Evolutionary conservation across 2,113 vertebrate species (phyloP).

Genomic region (Chaetodon trifascialis): DNA sequence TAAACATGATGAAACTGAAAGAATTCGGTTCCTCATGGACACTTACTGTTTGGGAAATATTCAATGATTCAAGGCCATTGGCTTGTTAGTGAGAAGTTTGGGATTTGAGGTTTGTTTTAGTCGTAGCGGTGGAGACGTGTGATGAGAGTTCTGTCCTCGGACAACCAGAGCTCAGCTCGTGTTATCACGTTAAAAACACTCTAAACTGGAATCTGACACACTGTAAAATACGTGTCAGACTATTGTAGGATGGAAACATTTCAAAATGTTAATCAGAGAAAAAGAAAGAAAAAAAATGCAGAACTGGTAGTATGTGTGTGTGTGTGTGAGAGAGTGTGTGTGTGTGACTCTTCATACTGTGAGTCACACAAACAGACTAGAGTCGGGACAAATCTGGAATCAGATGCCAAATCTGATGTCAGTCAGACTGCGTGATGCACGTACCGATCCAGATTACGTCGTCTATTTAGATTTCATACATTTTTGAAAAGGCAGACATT

Average conservation of each 20-base stretch:
- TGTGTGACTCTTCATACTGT: neutral
- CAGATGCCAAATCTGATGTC: too few relatives aligned
- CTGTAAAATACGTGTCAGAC: neutral
- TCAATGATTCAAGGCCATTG: neutral
- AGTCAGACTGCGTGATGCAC: too few relatives aligned
- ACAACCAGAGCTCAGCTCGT: neutral
- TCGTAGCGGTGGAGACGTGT: neutral
- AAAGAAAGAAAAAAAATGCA: neutral
- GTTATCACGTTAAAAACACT: conserved; percentile 3
- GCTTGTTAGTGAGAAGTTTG: conserved; percentile 28
- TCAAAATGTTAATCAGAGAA: conserved; percentile 19
- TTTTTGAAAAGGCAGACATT: too few relatives aligned
- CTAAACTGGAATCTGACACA: neutral
- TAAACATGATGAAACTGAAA: conserved; percentile 32
- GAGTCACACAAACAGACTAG: conserved; percentile 19
- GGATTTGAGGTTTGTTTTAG: conserved; percentile 23
- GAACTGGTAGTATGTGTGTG: conserved; percentile 39
- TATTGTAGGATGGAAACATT: conserved; percentile 30
- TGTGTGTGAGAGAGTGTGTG: conserved; percentile 24
- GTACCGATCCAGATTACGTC: too few relatives aligned
- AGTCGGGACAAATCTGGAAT: too few relatives aligned
- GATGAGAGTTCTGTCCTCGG: conserved; percentile 11
- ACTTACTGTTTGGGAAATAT: neutral
- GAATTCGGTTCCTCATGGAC: conserved; percentile 8
- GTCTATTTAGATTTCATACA: too few relatives aligned